Evolutionary conservation across 1,140 invertebrate genomes (phyloP).

Genomic region (Panonychus citri): DNA sequence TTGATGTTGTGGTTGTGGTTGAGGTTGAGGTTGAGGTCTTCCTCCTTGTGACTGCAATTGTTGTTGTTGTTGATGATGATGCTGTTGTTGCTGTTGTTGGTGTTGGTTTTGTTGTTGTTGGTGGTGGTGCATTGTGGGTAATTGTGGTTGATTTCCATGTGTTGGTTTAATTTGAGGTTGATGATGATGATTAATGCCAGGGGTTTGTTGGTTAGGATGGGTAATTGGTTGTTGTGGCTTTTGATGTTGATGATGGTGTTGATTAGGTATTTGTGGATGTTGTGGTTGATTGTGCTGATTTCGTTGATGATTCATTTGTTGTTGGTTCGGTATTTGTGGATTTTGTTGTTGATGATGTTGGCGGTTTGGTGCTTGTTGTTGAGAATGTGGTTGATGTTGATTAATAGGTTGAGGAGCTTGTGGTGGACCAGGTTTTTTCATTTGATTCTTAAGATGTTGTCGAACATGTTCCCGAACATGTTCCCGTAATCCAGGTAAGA

Average conservation of each 20-base stretch:
- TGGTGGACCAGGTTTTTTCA: neutral
- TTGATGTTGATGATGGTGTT: neutral
- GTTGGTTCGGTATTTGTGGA: neutral
- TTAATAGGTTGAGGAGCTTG: neutral
- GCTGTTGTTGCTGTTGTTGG: neutral
- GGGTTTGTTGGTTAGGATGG: neutral
- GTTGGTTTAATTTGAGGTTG: too few relatives aligned
- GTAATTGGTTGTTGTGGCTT: slow-evolving; percentile 4
- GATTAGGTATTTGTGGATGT: neutral
- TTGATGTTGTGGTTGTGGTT: neutral
- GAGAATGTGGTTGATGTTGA: neutral
- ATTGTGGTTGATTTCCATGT: too few relatives aligned
- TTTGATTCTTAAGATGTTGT: neutral
- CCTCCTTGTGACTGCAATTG: too few relatives aligned
- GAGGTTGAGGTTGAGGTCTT: neutral
- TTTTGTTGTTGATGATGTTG: neutral
- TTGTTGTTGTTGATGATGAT: too few relatives aligned
- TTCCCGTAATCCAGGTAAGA: neutral
- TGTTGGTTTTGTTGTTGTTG: neutral
- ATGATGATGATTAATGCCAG: too few relatives aligned
- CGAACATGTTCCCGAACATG: neutral
- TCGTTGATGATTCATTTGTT: neutral
- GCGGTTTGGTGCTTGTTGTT: neutral
- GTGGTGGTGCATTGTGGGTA: too few relatives aligned
- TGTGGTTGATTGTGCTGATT: slow-evolving; percentile 1